These are phyloP conservation scores for Margarornis squamiger DNA, from an alignment of 2,797 vertebrate species.

Conservation along the genomic window DNA sequence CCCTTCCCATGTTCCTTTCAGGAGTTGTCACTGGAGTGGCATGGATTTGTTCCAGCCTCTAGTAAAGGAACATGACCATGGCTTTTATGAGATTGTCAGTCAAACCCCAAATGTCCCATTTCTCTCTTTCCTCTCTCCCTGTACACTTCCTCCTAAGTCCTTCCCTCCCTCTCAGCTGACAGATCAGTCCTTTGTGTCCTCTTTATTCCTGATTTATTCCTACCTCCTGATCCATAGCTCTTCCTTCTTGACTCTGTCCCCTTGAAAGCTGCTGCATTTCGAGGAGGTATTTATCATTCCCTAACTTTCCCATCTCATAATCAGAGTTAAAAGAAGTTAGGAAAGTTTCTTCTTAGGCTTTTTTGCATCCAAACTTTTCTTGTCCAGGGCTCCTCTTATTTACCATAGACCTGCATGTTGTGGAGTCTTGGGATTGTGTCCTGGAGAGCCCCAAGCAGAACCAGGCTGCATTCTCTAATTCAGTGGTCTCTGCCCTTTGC, in stretches of 20 bases:
- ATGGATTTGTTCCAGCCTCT: background rate
- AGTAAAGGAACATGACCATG: background rate
- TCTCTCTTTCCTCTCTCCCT: background rate
- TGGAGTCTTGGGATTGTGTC: fast-evolving
- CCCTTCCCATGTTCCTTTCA: background rate
- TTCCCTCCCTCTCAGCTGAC: background rate
- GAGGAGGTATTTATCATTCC: background rate
- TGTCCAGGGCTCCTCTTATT: background rate
- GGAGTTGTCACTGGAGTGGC: background rate
- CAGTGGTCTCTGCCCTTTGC: background rate
- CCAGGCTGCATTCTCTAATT: background rate
- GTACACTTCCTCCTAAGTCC: background rate
- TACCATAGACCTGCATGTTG: background rate
- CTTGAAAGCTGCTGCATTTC: background rate
- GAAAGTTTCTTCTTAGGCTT: background rate
- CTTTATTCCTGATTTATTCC: background rate
- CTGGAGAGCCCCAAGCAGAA: background rate
- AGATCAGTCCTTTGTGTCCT: background rate
- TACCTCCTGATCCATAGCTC: background rate
- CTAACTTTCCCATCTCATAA: background rate
- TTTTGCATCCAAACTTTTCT: background rate
- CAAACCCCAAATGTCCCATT: background rate
- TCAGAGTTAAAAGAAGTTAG: background rate
- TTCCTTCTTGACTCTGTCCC: background rate
- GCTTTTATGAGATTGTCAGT: background rate